A percentile compares a stretch with the other conserved stretches of the same genome.
phyloP scores from a whole-genome alignment of 2,888 invertebrate genomes.

The Eurytoma californica region DNA sequence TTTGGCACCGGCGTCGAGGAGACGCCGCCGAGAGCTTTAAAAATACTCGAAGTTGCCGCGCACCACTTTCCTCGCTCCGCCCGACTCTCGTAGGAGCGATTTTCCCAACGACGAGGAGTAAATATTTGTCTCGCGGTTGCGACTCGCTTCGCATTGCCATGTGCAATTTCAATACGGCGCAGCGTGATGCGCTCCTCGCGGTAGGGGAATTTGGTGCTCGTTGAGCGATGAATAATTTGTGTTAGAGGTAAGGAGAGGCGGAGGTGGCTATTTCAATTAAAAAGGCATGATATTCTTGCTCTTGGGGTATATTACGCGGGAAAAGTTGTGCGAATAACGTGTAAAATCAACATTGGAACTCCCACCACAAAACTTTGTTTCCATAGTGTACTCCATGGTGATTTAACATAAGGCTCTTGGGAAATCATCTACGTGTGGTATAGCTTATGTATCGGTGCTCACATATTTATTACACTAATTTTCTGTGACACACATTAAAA shows the following conservation, averaged over 20 bases:
- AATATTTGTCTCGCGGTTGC: too few species aligned
- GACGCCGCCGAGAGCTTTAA: constrained; percentile 30
- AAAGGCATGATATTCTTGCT: not conserved
- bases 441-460: constrained; percentile 7
- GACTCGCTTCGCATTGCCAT: too few species aligned
- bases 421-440: not conserved
- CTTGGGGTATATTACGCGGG: too few species aligned
- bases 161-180: too few species aligned
- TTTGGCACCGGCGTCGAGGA: not conserved
- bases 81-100: not conserved
- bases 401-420: constrained; percentile 24
- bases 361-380: constrained; percentile 11
- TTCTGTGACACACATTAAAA: constrained; percentile 2
- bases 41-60: constrained; percentile 19
- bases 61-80: not conserved
- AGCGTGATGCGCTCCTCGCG: too few species aligned
- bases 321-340: not conserved
- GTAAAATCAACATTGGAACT: constrained; percentile 21
- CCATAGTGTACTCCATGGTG: constrained; percentile 1
- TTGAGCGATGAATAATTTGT: too few species aligned
- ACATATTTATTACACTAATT: constrained; percentile 25
- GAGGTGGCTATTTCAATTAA: not conserved
- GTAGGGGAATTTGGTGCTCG: too few species aligned
- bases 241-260: too few species aligned
- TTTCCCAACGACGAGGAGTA: too few species aligned